Percentiles rank a stretch among this genome's conserved stretches.
These are phyloP conservation scores for Helicoverpa assulta DNA, from an alignment of 2,888 invertebrate genomes.

Conservation along the genomic window DNA sequence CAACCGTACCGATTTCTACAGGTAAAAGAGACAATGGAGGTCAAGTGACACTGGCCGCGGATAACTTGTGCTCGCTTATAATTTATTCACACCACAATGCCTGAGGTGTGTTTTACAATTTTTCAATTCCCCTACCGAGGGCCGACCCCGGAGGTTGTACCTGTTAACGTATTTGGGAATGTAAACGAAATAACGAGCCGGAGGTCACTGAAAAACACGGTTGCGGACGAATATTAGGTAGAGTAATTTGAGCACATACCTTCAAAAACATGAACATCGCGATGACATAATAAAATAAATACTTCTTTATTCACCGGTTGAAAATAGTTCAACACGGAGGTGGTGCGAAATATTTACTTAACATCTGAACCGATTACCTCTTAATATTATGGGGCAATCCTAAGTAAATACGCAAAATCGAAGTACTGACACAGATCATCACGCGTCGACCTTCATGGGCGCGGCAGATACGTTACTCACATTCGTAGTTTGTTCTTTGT, in stretches of 20 bases:
- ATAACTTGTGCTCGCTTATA: conserved; percentile 82
- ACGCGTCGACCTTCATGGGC: conserved; percentile 33
- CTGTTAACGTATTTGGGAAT: conserved; percentile 66
- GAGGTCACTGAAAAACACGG: conserved; percentile 66
- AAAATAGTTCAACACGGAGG: conserved; percentile 14
- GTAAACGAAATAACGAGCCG: conserved; percentile 63
- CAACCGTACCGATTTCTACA: conserved; percentile 61
- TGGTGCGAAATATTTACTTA: conserved; percentile 22
- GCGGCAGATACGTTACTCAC: conserved; percentile 30
- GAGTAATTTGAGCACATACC: conserved; percentile 54
- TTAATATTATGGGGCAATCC: conserved; percentile 27
- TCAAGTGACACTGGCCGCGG: conserved; percentile 69
- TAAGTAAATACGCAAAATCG: conserved; percentile 40
- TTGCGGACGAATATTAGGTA: conserved; percentile 60
- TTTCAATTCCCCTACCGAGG: conserved; percentile 75
- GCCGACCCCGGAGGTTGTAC: conserved; percentile 65
- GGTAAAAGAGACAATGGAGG: conserved; percentile 67
- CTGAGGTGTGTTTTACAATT: conserved; percentile 81
- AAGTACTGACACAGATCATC: conserved; percentile 27
- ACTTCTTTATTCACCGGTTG: conserved; percentile 7
- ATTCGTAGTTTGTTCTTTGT: conserved; percentile 33
- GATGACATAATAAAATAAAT: conserved; percentile 47
- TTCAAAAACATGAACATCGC: conserved; percentile 28
- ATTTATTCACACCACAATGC: conserved; percentile 87
- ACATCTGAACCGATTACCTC: conserved; percentile 44